Conservation (phyloP, 2,113 vertebrate genomes). For the Atrichornis clamosus region DNA sequence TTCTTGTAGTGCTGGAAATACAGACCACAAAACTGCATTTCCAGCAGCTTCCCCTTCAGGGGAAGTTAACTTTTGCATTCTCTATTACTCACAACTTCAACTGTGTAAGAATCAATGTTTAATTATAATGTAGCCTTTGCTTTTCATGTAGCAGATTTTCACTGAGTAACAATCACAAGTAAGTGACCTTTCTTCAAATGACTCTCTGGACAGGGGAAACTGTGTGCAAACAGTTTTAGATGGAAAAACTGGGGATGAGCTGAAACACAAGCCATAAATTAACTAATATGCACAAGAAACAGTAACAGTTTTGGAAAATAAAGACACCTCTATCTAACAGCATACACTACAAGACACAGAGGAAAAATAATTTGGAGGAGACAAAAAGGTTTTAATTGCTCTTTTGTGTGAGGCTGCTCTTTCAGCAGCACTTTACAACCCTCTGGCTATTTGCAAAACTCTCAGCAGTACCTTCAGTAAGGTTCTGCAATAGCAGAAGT, state of each 20-base stretch:
- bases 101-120: not conserved
- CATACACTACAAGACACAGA: not conserved
- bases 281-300: not conserved
- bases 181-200: not conserved
- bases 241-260: not conserved
- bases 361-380: not conserved
- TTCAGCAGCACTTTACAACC: constrained; percentile 6
- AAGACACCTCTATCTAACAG: not conserved
- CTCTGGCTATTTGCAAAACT: constrained; percentile 27
- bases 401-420: not conserved
- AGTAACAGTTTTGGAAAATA: not conserved
- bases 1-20: not conserved
- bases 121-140: not conserved
- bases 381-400: not conserved
- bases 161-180: not conserved
- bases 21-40: not conserved
- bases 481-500: not conserved
- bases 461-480: not conserved
- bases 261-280: not conserved
- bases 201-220: not conserved
- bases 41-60: not conserved
- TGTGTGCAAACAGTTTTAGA: not conserved
- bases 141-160: not conserved
- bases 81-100: not conserved
- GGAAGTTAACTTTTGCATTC: not conserved